A percentile compares a stretch with the other conserved stretches of the same genome.
phyloP scores from a whole-genome alignment of 64 coral and sea anemone species.

The Montipora capricornis region DNA sequence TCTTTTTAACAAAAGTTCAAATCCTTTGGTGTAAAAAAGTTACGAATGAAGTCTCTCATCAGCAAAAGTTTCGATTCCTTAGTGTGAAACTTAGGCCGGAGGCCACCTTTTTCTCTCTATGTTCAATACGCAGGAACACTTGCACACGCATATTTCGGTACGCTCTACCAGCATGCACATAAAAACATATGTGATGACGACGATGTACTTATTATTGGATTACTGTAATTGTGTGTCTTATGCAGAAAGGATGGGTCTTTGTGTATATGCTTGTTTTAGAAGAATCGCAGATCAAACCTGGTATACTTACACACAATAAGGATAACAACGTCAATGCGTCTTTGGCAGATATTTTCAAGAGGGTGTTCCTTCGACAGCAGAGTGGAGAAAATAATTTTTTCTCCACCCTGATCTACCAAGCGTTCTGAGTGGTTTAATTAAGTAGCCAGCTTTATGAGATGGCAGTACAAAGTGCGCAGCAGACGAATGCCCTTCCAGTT shows the following conservation, averaged over 20 bases:
- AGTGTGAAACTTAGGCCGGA: conserved; percentile 26
- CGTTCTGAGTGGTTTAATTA: too few relatives aligned
- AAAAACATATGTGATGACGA: conserved; percentile 6
- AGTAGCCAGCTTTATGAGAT: too few relatives aligned
- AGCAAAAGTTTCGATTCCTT: conserved; percentile 32
- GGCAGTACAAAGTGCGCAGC: too few relatives aligned
- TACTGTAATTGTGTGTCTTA: conserved; percentile 35
- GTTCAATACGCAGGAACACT: background rate
- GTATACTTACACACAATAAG: conserved; percentile 33
- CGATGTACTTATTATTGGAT: conserved; percentile 41
- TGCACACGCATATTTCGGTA: conserved; percentile 7
- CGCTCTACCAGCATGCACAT: conserved; percentile 31
- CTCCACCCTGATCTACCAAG: background rate
- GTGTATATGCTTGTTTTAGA: conserved; percentile 44
- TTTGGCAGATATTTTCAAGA: conserved; percentile 35
- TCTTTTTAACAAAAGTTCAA: conserved; percentile 42
- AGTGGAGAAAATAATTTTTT: too few relatives aligned
- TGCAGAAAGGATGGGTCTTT: conserved; percentile 42
- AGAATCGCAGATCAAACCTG: conserved; percentile 23
- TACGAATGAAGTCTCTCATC: conserved; percentile 25
- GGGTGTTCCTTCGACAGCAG: conserved; percentile 15
- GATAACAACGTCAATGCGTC: conserved; percentile 31
- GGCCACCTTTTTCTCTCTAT: conserved; percentile 18
- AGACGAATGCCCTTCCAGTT: too few relatives aligned
- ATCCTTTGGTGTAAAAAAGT: conserved; percentile 35